Evolutionary conservation across 2,113 vertebrate species (phyloP).

Genomic region (Numida meleagris): DNA sequence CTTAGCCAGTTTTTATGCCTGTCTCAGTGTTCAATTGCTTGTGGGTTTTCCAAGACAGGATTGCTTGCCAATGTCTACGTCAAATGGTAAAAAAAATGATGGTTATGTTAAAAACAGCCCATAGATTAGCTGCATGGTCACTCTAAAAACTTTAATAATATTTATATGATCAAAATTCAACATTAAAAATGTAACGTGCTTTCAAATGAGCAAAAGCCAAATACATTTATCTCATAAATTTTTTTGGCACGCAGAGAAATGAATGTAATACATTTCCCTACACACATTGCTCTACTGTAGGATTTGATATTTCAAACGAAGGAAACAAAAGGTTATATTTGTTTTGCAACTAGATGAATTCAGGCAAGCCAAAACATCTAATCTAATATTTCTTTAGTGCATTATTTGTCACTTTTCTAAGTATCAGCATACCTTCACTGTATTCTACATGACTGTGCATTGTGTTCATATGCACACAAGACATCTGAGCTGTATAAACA

Average conservation of each 20-base stretch:
- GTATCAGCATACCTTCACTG: background rate
- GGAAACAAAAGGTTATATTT: background rate
- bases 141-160: background rate
- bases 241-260: background rate
- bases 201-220: background rate
- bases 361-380: background rate
- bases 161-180: background rate
- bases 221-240: background rate
- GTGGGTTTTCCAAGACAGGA: background rate
- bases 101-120: background rate
- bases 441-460: background rate
- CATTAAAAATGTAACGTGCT: background rate
- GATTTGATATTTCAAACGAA: background rate
- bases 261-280: background rate
- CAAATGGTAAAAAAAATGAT: constrained; percentile 12
- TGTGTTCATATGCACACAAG: background rate
- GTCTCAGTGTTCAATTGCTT: background rate
- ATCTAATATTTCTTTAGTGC: background rate
- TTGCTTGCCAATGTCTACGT: background rate
- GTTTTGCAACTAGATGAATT: background rate
- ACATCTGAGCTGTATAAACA: background rate
- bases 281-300: background rate
- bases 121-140: background rate
- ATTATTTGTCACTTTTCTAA: background rate
- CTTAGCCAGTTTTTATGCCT: background rate